Base-by-base conservation (phyloP, 2,797 vertebrate genomes). In the Molossus alvarezi region DNA sequence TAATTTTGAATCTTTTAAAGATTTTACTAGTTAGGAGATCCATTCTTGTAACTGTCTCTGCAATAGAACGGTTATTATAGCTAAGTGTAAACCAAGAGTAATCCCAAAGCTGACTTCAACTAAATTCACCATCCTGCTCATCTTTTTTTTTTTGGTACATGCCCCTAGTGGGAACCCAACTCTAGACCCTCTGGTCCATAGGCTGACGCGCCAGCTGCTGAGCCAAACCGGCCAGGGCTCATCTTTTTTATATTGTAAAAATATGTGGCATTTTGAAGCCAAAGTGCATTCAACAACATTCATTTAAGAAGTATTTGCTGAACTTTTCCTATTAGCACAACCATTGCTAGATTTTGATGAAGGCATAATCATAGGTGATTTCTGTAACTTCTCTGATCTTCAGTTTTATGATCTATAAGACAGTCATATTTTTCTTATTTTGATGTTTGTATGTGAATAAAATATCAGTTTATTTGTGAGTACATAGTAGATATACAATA, bases 401-500 rank as follows among this genome's bases (percentile, higher is more conserved):
- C 58, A 11, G 12, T 88, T 96, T 94, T 91, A 71, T 88, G 21
- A 96, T 86, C 21, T 95, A 64, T 73, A 87, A 65, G 18, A 45
- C 9, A 69, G 41, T 29, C 72, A 87, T 73, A 87, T 60, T 84
- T 94, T 89, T 93, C 23, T 69, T 37, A 55, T 76, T 87, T 95
- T 95, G 89, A 55, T 21, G 4, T 72, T 67, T 55, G 20, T 86
- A 15, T 92, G 17, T 85, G 12, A 27, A 92, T 93, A 72, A 97
- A 89, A 90, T 84, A 95, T 73, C 57, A 90, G 48, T 6, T 91
- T 91, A 91, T 93, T 84, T 53, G n/a, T 73, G 41, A 17, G 17
- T 89, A 45, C 7, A 71, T 37, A 71, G 60, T 48, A 85, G 75
- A 93, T 65, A 90, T n/a, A 64, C 23, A 93, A 64, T 84, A 89